phyloP scores from a whole-genome alignment of 2,797 vertebrate species.

The Acanthornis magna region DNA sequence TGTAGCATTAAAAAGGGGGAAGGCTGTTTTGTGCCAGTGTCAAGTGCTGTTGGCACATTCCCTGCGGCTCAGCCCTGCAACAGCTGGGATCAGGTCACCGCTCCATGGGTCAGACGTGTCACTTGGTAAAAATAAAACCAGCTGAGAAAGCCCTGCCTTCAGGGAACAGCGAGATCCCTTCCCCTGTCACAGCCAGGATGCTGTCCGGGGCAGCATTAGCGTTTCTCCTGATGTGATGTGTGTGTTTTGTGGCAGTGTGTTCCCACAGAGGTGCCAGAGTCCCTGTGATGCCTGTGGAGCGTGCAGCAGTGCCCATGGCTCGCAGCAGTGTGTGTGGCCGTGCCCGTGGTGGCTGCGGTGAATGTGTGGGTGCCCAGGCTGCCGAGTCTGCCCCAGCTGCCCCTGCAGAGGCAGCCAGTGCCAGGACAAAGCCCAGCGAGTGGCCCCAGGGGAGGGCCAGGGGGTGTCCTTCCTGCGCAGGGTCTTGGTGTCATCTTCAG shows the following conservation, averaged over 20 bases:
- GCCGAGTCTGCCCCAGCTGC: not conserved
- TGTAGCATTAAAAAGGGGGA: not conserved
- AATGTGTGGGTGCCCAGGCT: not conserved
- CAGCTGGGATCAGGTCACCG: not conserved
- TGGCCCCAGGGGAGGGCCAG: rapidly evolving
- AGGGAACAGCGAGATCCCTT: not conserved
- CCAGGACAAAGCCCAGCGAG: rapidly evolving
- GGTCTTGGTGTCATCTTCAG: rapidly evolving
- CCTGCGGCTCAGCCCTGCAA: not conserved
- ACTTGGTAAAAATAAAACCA: not conserved
- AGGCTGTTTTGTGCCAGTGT: not conserved
- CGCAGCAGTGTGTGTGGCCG: not conserved
- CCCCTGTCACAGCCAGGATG: not conserved
- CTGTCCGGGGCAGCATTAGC: rapidly evolving
- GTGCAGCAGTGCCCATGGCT: not conserved
- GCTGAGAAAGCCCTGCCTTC: not conserved
- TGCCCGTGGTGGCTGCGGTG: not conserved
- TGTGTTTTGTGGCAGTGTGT: rapidly evolving
- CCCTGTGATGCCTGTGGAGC: not conserved
- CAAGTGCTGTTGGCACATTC: not conserved
- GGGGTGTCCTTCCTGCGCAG: rapidly evolving
- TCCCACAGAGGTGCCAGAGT: not conserved
- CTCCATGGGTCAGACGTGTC: rapidly evolving
- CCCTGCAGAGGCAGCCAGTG: not conserved
- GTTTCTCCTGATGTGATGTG: rapidly evolving